These are phyloP conservation scores for Scelioninae gen. 2 DNA, from an alignment of 2,888 invertebrate species.

Conservation along the genomic window DNA sequence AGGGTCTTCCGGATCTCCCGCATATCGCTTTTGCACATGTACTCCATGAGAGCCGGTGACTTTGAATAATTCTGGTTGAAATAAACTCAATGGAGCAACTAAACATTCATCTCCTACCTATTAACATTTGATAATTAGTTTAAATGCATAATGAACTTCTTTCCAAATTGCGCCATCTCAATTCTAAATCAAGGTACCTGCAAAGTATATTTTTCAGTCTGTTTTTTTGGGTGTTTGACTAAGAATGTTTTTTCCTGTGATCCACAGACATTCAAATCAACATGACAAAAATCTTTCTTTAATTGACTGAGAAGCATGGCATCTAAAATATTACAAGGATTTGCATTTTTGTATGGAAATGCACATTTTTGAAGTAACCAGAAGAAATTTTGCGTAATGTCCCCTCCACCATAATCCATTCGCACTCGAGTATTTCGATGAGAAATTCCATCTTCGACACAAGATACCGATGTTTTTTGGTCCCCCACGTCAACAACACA, in stretches of 20 bases:
- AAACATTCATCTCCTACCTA: constrained; percentile 94
- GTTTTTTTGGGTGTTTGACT: constrained; percentile 83
- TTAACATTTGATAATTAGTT: too few species aligned
- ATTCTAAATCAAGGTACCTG: constrained; percentile 74
- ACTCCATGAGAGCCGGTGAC: constrained; percentile 87
- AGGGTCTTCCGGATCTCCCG: constrained; percentile 93
- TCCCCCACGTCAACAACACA: constrained; percentile 97
- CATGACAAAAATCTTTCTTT: constrained; percentile 93
- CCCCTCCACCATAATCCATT: constrained; percentile 93
- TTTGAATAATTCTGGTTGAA: constrained; percentile 91
- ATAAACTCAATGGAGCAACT: constrained; percentile 91
- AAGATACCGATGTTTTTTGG: constrained; percentile 95
- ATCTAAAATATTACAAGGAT: constrained; percentile 84
- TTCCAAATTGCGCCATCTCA: too few species aligned
- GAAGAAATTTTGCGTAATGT: constrained; percentile 91
- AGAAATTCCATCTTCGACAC: constrained; percentile 97
- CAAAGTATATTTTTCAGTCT: constrained; percentile 84
- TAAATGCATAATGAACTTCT: too few species aligned
- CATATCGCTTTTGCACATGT: constrained; percentile 82
- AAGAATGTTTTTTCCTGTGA: constrained; percentile 89
- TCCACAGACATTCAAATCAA: constrained; percentile 92
- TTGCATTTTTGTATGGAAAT: constrained; percentile 91
- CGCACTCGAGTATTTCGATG: constrained; percentile 89
- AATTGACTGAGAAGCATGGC: constrained; percentile 87
- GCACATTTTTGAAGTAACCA: constrained; percentile 93